phyloP scores from a whole-genome alignment of 2,113 vertebrate species.

The Pseudorhombus dupliciocellatus region DNA sequence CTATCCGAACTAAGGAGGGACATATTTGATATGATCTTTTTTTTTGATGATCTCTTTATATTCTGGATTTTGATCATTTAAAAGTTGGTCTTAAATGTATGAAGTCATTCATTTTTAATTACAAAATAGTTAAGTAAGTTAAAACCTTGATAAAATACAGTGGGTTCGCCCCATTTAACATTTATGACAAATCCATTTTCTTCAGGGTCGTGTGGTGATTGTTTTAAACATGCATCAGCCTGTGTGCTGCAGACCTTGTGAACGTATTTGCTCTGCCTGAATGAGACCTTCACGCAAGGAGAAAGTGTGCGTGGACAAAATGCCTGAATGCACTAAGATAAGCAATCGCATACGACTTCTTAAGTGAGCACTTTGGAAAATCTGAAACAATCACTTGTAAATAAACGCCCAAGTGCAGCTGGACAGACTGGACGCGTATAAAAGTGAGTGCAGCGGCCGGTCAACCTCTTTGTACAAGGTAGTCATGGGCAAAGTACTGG shows the following conservation, averaged over 20 bases:
- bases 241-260: slow-evolving; percentile 8
- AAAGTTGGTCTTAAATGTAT: too few relatives aligned
- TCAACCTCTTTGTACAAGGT: slow-evolving; percentile 8
- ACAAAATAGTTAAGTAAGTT: too few relatives aligned
- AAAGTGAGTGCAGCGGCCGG: neutral
- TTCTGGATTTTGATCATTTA: neutral
- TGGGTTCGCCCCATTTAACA: too few relatives aligned
- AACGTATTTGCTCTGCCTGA: slow-evolving; percentile 12
- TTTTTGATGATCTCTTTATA: neutral
- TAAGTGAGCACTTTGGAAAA: slow-evolving; percentile 28
- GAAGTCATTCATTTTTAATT: too few relatives aligned
- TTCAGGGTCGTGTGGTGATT: neutral
- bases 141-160: too few relatives aligned
- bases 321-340: neutral
- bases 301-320: slow-evolving; percentile 47
- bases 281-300: slow-evolving; percentile 60
- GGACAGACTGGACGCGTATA: neutral
- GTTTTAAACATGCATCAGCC: neutral
- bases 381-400: slow-evolving; percentile 1
- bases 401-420: neutral
- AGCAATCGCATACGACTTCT: slow-evolving; percentile 39
- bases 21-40: too few relatives aligned
- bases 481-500: slow-evolving; percentile 65
- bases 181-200: neutral
- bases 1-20: too few relatives aligned